Evolutionary conservation across 1,140 invertebrate species (phyloP), one percentile per base, ranked within the genome.

Genomic region (Gryllus bimaculatus): DNA sequence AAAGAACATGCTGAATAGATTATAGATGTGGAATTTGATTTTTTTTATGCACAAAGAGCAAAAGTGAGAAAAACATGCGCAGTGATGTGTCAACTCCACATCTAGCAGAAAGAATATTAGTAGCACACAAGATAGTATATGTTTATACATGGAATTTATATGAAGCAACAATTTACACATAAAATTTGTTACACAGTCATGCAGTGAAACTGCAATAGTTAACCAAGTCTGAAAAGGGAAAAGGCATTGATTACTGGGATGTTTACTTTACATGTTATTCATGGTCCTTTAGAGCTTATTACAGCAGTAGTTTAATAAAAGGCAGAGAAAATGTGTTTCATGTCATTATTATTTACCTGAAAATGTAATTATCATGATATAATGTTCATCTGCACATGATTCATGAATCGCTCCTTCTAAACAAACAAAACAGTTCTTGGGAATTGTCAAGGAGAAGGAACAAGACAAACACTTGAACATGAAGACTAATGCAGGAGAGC

Each of bases 401-500:
- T 66, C 54, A 66, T 66, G 54, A 66, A 66, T 39, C 54, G 54
- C 54, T 66, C 54, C 54, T 66, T 66, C 54, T 66, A 66, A 66
- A 66, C 54, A 66, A 66, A 66, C 54, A 66, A 66, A 66, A 66
- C 54, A 66, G 54, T 18, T 66, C 54, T 66, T 66, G 54, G 54
- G 54, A 66, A 66, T 13, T 13, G 54, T 66, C 18, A 13, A 66
- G 54, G 54, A 18, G 10, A 66, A 66, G 54, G 74, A 81, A 80
- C 54, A 77, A 80, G 75, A 78, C 8, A 77, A 81, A 81, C 73
- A 78, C 77, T 81, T 79, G 80, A 80, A 82, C 26, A 39, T 39
- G 26, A 39, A 39, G 26, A 39, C 26, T 39, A 39, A 39, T 39
- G 26, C 26, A 39, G 26, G 26, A 39, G 26, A 39, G 26, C 26